Evolutionary conservation across 2,888 invertebrate species (phyloP), one percentile per base, ranked within the genome.

Genomic region (Himalopsyche tibetana): DNA sequence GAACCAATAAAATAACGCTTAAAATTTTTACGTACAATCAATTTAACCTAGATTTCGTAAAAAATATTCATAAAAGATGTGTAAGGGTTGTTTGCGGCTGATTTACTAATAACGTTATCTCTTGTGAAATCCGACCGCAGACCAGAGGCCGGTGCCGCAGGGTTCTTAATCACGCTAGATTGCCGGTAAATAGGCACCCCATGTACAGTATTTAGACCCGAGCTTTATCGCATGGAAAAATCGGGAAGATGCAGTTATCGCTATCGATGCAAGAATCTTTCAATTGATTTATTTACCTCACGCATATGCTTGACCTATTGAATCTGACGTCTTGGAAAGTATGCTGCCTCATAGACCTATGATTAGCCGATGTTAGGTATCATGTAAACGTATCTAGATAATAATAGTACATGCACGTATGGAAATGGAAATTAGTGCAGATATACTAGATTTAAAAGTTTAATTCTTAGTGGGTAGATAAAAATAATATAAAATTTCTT

Each of bases 111-210:
- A 28, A 36, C 74, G 74, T 12, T 74, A 74, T 74, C 74, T 74
- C 4, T 38, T 28, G 28, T 74, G 74, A 74, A 74, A 74, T 74
- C 74, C 12, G 74, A 74, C 74, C 74, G 36, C 36, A 11, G 38
- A 19, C 74, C 74, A 74, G 28, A 36, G 74, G 36, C 74, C 74
- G 74, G 51, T 51, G 3, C 3, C 15, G 51, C 15, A 51, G 38
- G 74, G 36, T 15, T 74, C 74, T 74, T 74, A 74, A 74, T 74
- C 74, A 74, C 74, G 74, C 74, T 74, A 74, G 74, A 74, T 74
- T 74, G 74, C 74, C 74, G 74, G 74, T 74, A 74, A 74, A 74
- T 74, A 74, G 51, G 36, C 38, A 74, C 74, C 51, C 15, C 51
- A 36, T 74, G 74, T 38, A 74, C 74, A 38, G 36, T 74, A 74